Base-by-base conservation (phyloP, 1,140 invertebrate species). In the Agrypnia vestita region DNA sequence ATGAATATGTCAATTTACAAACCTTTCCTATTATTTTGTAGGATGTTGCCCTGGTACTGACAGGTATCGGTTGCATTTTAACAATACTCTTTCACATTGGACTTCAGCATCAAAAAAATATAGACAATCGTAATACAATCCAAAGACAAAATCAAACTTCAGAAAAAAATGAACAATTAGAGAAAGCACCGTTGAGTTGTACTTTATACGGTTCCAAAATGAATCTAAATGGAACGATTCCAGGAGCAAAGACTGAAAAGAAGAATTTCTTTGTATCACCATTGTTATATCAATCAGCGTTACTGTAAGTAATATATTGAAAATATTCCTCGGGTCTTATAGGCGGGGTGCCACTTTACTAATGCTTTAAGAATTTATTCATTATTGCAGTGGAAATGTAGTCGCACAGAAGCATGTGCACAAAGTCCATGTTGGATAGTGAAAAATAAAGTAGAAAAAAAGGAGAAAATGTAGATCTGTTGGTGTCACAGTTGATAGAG, bases 11-110 rank as follows among this genome's bases (percentile, higher is more conserved):
- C 25, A 35, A 1, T 35, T 35, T 35, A 35, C 6, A 3, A 35
- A 35, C 1, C 6, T 35, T 35, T 35, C 6, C 25, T 35, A 1
- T 35, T 35, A 6, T 72, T 53, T 86, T 90, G 84, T 85, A 91
- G 90, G 87, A 91, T 84, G 89, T 91, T 46, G 88, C 90, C 43
- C 74, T 92, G 72, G 88, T 91, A 77, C 89, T 91, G 76, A 88
- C 90, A 4, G 85, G 86, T 11, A 89, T 91, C 55, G 91, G 91
- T 46, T 81, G 90, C 67, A 67, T 88, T 19, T 84, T 90, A 0
- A 88, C 86, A 53, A 81, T 87, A 47, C 79, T 90, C 21, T 92
- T 92, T 84, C 88, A 90, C 67, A 81, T 88, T 71, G 86, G 86
- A 64, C 87, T 90, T 49, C 87, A 87, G 84, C 81, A 87, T 47